phyloP scores from a whole-genome alignment of 2,888 invertebrate species.

The Plebejus anna region DNA sequence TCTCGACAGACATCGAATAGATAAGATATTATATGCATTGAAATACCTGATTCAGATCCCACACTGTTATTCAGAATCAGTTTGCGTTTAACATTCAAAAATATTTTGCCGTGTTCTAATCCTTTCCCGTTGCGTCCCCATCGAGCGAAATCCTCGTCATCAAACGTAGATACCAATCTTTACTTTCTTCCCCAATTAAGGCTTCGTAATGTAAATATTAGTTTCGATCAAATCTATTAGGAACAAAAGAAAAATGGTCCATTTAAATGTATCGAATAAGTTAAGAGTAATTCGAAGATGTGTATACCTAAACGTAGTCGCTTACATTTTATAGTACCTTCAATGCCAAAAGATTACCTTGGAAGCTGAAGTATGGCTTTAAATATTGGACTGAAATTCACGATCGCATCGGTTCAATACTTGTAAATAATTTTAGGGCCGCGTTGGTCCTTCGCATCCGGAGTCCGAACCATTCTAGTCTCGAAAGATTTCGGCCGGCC shows the following conservation, averaged over 20 bases:
- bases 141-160: background rate
- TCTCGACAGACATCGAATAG: conserved; percentile 30
- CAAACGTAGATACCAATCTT: conserved; percentile 25
- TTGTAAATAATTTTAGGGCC: conserved; percentile 71
- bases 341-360: conserved; percentile 66
- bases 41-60: background rate
- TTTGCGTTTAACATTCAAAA: background rate
- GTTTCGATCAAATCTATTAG: conserved; percentile 64
- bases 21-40: conserved; percentile 23
- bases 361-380: conserved; percentile 65
- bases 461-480: conserved; percentile 70
- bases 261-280: conserved; percentile 68
- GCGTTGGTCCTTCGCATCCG: conserved; percentile 48
- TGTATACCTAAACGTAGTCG: conserved; percentile 58
- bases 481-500: conserved; percentile 49
- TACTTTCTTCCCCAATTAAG: conserved; percentile 40
- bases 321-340: conserved; percentile 54
- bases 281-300: conserved; percentile 57
- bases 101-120: background rate
- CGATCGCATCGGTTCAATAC: conserved; percentile 50
- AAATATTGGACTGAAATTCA: conserved; percentile 62
- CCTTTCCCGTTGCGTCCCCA: background rate
- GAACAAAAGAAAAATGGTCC: conserved; percentile 73
- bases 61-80: conserved; percentile 4
- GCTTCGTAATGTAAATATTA: conserved; percentile 60